phyloP scores from a whole-genome alignment of 1,140 invertebrate genomes.

The Thaumetopoea pityocampa region DNA sequence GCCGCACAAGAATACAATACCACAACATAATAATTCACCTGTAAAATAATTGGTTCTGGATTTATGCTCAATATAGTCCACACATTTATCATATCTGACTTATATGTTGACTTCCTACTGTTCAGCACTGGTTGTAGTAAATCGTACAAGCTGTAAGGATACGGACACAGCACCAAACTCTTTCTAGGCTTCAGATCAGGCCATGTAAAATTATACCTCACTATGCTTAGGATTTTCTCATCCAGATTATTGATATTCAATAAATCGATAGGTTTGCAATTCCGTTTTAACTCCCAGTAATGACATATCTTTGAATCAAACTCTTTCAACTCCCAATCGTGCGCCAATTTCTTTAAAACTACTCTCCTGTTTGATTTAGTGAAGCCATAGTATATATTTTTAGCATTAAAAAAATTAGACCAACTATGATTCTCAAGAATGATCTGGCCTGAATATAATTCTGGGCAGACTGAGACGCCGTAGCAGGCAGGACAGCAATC shows the following conservation, averaged over 20 bases:
- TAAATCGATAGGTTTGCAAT: slow-evolving; percentile 48
- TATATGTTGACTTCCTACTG: slow-evolving; percentile 33
- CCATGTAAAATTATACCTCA: slow-evolving; percentile 49
- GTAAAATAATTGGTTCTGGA: slow-evolving; percentile 60
- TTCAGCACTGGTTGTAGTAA: slow-evolving; percentile 38
- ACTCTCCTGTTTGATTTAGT: slow-evolving; percentile 52
- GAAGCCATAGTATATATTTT: slow-evolving; percentile 58
- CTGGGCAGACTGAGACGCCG: slow-evolving; percentile 56
- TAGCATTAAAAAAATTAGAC: slow-evolving; percentile 53
- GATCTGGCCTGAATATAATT: slow-evolving; percentile 61
- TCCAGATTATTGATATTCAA: slow-evolving; percentile 45
- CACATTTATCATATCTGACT: slow-evolving; percentile 50
- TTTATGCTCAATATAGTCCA: slow-evolving; percentile 67
- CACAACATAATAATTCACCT: slow-evolving; percentile 42
- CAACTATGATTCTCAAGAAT: slow-evolving; percentile 31
- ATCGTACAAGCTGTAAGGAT: slow-evolving; percentile 53
- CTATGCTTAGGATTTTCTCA: slow-evolving; percentile 45
- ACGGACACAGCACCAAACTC: slow-evolving; percentile 54
- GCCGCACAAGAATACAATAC: no score
- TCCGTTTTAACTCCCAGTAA: slow-evolving; percentile 33
- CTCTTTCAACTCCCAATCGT: slow-evolving; percentile 51
- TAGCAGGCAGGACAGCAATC: slow-evolving; percentile 58
- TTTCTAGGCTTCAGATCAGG: slow-evolving; percentile 46
- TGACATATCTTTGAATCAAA: slow-evolving; percentile 53
- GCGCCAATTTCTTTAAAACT: slow-evolving; percentile 57